phyloP scores from a whole-genome alignment of 1,140 invertebrate species.

The Chymomyza costata region DNA sequence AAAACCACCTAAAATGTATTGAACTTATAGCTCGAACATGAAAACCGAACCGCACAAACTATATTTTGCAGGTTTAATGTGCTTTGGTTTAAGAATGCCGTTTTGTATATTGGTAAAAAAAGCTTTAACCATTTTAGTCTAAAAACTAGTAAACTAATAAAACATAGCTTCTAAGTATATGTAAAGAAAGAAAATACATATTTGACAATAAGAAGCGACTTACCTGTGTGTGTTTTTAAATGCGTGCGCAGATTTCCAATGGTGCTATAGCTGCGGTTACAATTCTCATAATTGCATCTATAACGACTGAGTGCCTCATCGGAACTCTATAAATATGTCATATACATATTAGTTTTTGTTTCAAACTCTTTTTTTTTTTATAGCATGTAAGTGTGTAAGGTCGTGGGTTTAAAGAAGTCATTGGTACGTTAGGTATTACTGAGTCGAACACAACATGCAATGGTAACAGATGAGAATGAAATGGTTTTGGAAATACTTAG shows the following conservation, averaged over 20 bases:
- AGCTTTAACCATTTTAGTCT: no score
- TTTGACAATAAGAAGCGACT: no score
- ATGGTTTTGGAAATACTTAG: no score
- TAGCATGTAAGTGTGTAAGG: constrained; percentile 30
- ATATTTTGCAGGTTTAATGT: no score
- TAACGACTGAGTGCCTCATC: constrained; percentile 78
- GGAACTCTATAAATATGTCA: constrained; percentile 44
- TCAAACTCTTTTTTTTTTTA: constrained; percentile 5
- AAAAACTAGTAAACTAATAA: neutral
- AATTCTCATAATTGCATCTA: constrained; percentile 92
- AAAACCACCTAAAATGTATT: no score
- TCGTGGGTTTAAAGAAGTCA: constrained; percentile 23
- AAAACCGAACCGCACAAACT: no score
- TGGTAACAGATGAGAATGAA: neutral
- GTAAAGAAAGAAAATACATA: neutral
- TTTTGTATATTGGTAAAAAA: no score
- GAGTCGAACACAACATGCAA: neutral
- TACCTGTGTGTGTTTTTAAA: constrained; percentile 97
- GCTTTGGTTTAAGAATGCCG: no score
- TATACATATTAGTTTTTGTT: constrained; percentile 1
- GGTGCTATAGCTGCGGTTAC: constrained; percentile 93
- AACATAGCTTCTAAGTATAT: neutral
- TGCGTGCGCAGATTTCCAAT: constrained; percentile 96
- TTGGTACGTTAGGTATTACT: constrained; percentile 28
- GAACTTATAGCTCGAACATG: no score